A percentile compares a stretch with the other conserved stretches of the same genome.
Evolutionary conservation across 2,888 invertebrate species (phyloP).

Genomic region (Hipparchia sbordonii): DNA sequence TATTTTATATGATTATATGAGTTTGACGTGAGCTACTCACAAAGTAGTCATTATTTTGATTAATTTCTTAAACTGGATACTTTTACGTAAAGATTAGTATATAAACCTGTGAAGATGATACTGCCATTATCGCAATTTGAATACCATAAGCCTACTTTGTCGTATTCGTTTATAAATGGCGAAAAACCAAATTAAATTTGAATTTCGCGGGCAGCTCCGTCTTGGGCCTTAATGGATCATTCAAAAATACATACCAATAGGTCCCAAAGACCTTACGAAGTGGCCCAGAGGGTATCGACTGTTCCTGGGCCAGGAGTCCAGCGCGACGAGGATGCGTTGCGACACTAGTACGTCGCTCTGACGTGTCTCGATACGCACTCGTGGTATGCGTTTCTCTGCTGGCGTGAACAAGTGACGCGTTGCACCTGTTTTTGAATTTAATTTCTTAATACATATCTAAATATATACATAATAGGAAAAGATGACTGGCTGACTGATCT

Average conservation of each 20-base stretch:
- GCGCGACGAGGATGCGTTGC: slow-evolving; percentile 96
- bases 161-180: too few species aligned
- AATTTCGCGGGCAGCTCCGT: too few species aligned
- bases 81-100: too few species aligned
- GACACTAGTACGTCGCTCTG: slow-evolving; percentile 91
- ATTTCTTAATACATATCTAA: not conserved
- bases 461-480: not conserved
- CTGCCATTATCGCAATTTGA: too few species aligned
- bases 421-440: slow-evolving; percentile 62
- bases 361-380: slow-evolving; percentile 97
- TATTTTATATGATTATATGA: too few species aligned
- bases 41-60: too few species aligned
- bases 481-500: not conserved
- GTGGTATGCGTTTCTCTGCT: slow-evolving; percentile 96
- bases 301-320: slow-evolving; percentile 97
- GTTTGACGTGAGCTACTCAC: too few species aligned
- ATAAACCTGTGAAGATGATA: too few species aligned
- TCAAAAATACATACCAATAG: slow-evolving; percentile 77
- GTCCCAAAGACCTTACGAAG: slow-evolving; percentile 96
- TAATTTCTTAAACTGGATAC: too few species aligned
- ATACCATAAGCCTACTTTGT: too few species aligned
- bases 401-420: slow-evolving; percentile 95
- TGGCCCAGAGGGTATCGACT: slow-evolving; percentile 97
- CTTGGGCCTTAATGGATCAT: too few species aligned
- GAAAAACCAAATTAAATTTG: too few species aligned